These are phyloP conservation scores for Toxonevra muliebris DNA, from an alignment of 2,888 invertebrate species.

Conservation along the genomic window DNA sequence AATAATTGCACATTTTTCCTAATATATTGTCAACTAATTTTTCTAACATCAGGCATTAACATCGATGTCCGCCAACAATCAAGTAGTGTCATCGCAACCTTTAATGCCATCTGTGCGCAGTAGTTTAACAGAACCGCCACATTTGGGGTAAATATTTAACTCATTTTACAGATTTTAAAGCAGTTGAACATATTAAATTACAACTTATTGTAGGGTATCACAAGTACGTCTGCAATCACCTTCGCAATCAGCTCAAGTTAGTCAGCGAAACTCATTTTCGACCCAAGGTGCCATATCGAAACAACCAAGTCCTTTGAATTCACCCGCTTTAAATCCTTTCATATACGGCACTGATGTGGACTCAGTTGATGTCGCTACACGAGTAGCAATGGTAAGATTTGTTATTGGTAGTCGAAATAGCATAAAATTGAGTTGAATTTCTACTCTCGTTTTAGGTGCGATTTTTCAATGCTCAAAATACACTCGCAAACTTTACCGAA, in stretches of 20 bases:
- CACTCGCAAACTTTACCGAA: slow-evolving; percentile 96
- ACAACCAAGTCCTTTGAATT: slow-evolving; percentile 68
- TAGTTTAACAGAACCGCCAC: slow-evolving; percentile 70
- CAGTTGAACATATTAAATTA: background rate
- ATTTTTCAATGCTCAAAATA: slow-evolving; percentile 97
- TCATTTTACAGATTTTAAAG: background rate
- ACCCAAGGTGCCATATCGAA: slow-evolving; percentile 66
- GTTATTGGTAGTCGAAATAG: too few relatives aligned
- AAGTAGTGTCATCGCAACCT: slow-evolving; percentile 68
- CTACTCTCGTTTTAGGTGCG: slow-evolving; percentile 64
- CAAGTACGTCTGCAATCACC: slow-evolving; percentile 61
- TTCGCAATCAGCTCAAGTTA: slow-evolving; percentile 57
- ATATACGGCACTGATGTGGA: slow-evolving; percentile 95
- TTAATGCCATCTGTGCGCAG: slow-evolving; percentile 75
- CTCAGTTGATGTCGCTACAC: slow-evolving; percentile 96
- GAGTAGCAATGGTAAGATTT: slow-evolving; percentile 90
- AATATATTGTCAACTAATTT: too few relatives aligned
- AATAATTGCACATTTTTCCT: too few relatives aligned
- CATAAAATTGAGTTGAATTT: background rate
- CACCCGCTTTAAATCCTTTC: slow-evolving; percentile 78
- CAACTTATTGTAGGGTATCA: slow-evolving; percentile 51
- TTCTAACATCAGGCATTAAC: slow-evolving; percentile 57
- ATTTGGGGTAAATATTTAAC: slow-evolving; percentile 65
- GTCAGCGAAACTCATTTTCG: slow-evolving; percentile 64
- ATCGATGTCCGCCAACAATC: slow-evolving; percentile 72